Base-by-base conservation (phyloP, 2,888 invertebrate species). In the Papilio elwesi region DNA sequence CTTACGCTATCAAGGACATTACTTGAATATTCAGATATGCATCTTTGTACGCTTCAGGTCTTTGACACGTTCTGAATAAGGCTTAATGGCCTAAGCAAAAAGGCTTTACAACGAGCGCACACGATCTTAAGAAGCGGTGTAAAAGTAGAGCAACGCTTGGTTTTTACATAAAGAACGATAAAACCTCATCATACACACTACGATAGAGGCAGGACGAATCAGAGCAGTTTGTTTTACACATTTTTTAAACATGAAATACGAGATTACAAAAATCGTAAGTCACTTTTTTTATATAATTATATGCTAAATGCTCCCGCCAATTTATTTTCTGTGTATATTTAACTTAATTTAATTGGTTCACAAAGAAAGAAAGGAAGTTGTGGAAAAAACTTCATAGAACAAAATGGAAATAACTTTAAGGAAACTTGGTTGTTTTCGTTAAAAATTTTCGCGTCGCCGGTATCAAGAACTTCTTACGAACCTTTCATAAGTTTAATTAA, bases 11-110 rank as follows among this genome's bases (percentile, higher is more conserved):
- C 67, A 62, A 71, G 71, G 59, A 67, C 59, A 26, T 52, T 9
- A 49, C 71, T 71, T 71, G 71, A 71, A 71, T 71, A 71, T 71
- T 71, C 71, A 67, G 62, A 68, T 71, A 68, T 16, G 67, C 36
- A 67, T 62, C 71, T 67, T 67, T 62, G 66, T 59, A 59, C 49
- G 53, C 62, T 53, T 52, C 15, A 71, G 65, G 66, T 70, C 71
- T 59, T 66, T 67, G 62, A 71, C 66, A 71, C 48, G 67, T 67
- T 52, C 38, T 53, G 59, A 65, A 70, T 70, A 70, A 15, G n/a
- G 26, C 49, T 70, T 70, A 65, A 55, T 48, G 47, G 48, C 5
- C 13, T 47, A 57, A 65, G 70, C 63, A 16, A 68, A 59, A 70
- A 70, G 48, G 36, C 64, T 59, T 68, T 68, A 59, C 48, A 68